Evolutionary conservation across 2,113 vertebrate genomes (phyloP), one percentile per base, ranked within the genome.

Genomic region (Pedionomus torquatus): DNA sequence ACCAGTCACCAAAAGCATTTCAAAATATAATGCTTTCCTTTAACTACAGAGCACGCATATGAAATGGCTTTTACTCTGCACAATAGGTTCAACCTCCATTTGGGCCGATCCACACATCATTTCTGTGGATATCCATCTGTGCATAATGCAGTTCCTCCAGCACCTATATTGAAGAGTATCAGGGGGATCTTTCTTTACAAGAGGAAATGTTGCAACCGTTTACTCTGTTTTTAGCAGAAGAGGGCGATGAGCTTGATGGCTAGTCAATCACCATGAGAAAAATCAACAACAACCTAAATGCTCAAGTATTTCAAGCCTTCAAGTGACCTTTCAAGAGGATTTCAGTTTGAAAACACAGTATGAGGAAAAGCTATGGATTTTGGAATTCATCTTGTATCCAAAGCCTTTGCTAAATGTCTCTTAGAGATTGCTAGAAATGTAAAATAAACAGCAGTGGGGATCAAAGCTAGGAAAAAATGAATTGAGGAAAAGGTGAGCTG

Each of bases 371-470:
- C 51, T 65, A 41, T 52, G 57, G 88, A 46, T 93, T 82, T 83
- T 39, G 60, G 81, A 57, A 89, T 77, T 91, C 74, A 83, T 58
- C 83, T 83, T 41, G 7, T 10, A 87, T 30, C 55, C 81, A 95
- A 97, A 97, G 91, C 84, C 89, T 70, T 91, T 75, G 90, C 81
- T 96, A 91, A 96, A 95, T 85, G 83, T 93, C 89, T 96, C 21
- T 7, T 23, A 5, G 44, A 81, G 85, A 51, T 49, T 83, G 71
- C 58, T 79, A 91, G 52, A 71, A 93, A 68, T 14, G 48, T 24
- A 72, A 92, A 95, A 75, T 46, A 93, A 97, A 95, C 61, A 97
- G 24, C 41, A 65, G 20, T 17, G 31, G 23, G 61, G 81, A 89
- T 78, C 75, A 87, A 79, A 82, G n/a, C 24, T 2, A 49, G 28